These are phyloP conservation scores for Lepidurus apus DNA, from an alignment of 1,140 invertebrate genomes.

Conservation along the genomic window DNA sequence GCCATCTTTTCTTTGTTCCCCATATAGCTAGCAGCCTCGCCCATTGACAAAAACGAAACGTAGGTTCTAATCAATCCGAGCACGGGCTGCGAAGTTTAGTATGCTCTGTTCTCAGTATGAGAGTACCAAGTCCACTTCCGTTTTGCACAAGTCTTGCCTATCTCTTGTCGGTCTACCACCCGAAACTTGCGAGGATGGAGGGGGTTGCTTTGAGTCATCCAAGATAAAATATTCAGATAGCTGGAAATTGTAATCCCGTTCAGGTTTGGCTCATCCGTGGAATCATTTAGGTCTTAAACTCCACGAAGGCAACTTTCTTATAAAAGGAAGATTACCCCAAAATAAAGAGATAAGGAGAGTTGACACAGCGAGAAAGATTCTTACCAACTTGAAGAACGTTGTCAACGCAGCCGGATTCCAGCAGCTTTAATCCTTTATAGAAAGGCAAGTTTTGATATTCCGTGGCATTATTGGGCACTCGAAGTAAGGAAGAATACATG, in stretches of 20 bases:
- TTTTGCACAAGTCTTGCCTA: not conserved
- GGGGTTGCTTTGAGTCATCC: not conserved
- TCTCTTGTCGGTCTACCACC: not conserved
- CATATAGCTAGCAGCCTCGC: constrained; percentile 13
- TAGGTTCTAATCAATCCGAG: constrained; percentile 6
- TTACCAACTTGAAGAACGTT: constrained; percentile 83
- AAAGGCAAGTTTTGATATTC: constrained; percentile 75
- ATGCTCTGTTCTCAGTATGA: not conserved
- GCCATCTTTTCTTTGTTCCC: constrained; percentile 19
- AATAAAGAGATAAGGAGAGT: not conserved
- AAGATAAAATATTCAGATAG: constrained; percentile 12
- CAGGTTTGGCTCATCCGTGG: no score
- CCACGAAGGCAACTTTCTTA: not conserved
- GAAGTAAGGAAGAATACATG: constrained; percentile 72
- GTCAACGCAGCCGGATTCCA: constrained; percentile 71
- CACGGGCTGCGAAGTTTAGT: not conserved
- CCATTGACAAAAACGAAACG: not conserved
- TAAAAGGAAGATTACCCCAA: not conserved
- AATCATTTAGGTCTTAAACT: not conserved
- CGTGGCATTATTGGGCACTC: constrained; percentile 26
- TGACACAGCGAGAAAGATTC: constrained; percentile 44
- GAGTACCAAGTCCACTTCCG: not conserved
- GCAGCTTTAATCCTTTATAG: constrained; percentile 73
- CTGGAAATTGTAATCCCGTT: not conserved
- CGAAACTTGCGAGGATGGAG: not conserved